phyloP scores from a whole-genome alignment of 1,140 invertebrate genomes.

The Heterodera schachtii region DNA sequence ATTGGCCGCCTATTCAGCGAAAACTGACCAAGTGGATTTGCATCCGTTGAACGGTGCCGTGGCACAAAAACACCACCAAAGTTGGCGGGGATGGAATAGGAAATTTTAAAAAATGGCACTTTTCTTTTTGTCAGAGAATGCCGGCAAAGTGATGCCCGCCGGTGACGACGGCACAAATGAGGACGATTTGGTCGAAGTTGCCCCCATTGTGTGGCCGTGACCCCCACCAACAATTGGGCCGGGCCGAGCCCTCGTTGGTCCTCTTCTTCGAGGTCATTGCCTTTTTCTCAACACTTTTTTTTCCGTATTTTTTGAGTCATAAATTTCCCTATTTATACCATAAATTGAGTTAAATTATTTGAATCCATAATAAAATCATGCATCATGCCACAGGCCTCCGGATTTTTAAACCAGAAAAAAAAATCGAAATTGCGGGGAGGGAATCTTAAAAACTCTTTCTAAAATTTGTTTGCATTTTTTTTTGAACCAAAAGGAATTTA shows the following conservation, averaged over 20 bases:
- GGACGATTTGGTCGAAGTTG: conserved; percentile 23
- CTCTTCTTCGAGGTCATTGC: conserved; percentile 60
- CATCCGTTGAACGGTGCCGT: neutral
- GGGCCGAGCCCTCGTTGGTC: conserved; percentile 58
- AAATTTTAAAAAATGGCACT: neutral
- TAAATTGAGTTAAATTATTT: no score
- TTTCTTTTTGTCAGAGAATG: no score
- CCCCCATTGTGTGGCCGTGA: conserved; percentile 8
- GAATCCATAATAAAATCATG: no score
- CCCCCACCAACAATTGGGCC: neutral
- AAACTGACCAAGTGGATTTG: neutral
- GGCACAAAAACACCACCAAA: neutral
- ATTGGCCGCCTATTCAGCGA: neutral
- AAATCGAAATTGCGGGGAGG: no score
- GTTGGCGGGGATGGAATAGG: neutral
- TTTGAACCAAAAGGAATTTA: no score
- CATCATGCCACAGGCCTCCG: no score
- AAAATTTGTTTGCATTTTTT: no score
- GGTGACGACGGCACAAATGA: neutral
- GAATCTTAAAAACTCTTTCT: no score
- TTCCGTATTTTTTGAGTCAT: no score
- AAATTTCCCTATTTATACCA: no score
- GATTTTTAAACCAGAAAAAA: no score
- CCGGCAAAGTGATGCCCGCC: no score
- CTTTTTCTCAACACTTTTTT: neutral